Evolutionary conservation across 2,888 invertebrate species (phyloP).

Genomic region (Kryphioiulus occultus): DNA sequence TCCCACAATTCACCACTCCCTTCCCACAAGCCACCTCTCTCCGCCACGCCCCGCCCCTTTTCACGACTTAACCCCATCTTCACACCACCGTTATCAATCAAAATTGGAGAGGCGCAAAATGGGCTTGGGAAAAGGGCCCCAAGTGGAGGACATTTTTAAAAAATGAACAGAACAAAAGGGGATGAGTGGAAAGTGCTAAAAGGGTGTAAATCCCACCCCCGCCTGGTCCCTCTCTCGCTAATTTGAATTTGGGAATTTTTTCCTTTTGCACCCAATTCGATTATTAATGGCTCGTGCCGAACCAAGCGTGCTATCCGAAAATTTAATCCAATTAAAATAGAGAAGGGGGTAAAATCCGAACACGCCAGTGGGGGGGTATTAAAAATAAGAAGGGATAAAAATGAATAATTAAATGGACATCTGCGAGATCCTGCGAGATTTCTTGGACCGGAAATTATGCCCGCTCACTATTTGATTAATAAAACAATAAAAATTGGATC

Average conservation of each 20-base stretch:
- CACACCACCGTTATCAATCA: constrained; percentile 41
- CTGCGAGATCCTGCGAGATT: constrained; percentile 35
- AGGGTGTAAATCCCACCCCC: not conserved
- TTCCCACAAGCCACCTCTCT: constrained; percentile 12
- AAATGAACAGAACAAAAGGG: constrained; percentile 11
- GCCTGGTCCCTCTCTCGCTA: not conserved
- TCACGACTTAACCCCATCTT: not conserved
- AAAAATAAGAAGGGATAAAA: constrained; percentile 37
- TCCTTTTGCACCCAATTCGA: constrained; percentile 39
- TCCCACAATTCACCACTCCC: constrained; percentile 3
- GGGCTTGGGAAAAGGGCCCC: not conserved
- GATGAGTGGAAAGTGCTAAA: not conserved
- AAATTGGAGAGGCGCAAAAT: constrained; percentile 46
- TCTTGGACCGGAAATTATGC: constrained; percentile 40
- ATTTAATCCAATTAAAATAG: constrained; percentile 27
- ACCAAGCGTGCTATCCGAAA: constrained; percentile 18
- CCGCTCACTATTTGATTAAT: constrained; percentile 25
- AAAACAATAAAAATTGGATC: constrained; percentile 30
- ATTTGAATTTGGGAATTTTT: constrained; percentile 35
- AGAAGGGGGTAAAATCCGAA: constrained; percentile 29
- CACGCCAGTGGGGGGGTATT: not conserved
- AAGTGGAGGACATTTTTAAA: not conserved
- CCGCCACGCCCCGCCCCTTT: not conserved
- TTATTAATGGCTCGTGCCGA: constrained; percentile 39
- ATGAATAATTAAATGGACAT: constrained; percentile 40